Base-by-base conservation (phyloP, 1,140 invertebrate genomes). In the Drosophila takahashii region DNA sequence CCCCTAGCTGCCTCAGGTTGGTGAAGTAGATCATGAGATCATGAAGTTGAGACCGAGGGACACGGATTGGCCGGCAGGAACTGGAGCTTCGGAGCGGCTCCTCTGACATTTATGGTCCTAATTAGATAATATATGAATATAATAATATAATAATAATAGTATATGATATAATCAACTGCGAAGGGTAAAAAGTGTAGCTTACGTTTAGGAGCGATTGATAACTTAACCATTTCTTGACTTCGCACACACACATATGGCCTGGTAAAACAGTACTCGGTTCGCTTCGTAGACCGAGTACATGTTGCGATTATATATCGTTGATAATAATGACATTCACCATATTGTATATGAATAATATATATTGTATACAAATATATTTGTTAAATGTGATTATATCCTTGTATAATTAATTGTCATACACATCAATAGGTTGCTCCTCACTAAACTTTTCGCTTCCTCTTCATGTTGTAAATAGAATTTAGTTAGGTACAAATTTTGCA, bases 351-450 rank as follows among this genome's bases (percentile, higher is more conserved):
- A 54, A 58, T 85, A 87, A 67, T 75, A 64, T 48, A 48, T 75
- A 80, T 81, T 86, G 83, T 86, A 87, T 87, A 86, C 74, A 67
- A 81, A 85, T 85, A 85, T 70, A 65, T 71, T 29, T 73, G 15
- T 54, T 65, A 66, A 69, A 47, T 70, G 58, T 61, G 59, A 37
- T 69, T 67, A 67, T 80, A 78, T 79, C 69, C 60, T 83, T 87
- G 79, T 87, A 89, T 87, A 89, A 79, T 87, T 87, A 87, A 87
- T 87, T 87, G 83, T 87, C 83, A 73, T 89, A 87, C 84, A 89
- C 83, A 87, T 87, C 84, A 79, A 87, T 87, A 87, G 67, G 58
- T 51, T 53, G 58, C 59, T 57, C 22, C 36, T 53, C 56, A 45
- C 42, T 45, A 57, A 57, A 67, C 53, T 56, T 57, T 64, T 56